Evolutionary conservation across 2,888 invertebrate genomes (phyloP).

Genomic region (Brachycybe producta): DNA sequence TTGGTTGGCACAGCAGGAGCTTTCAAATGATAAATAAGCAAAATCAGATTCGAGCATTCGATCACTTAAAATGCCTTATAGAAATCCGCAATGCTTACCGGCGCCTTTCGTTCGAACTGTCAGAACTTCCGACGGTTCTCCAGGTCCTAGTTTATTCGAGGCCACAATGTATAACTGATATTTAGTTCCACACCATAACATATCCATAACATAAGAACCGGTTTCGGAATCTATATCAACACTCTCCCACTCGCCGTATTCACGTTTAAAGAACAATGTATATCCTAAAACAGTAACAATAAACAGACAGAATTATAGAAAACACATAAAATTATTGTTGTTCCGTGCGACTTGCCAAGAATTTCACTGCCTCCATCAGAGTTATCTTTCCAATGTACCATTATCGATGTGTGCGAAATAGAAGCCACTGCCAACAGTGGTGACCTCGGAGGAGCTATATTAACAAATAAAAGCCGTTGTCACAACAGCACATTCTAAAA

Average conservation of each 20-base stretch:
- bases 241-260: conserved; percentile 87
- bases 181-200: conserved; percentile 78
- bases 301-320: background rate
- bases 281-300: conserved; percentile 49
- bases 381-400: conserved; percentile 12
- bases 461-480: background rate
- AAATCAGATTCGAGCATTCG: background rate
- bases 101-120: conserved; percentile 84
- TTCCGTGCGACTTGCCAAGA: background rate
- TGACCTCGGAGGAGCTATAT: conserved; percentile 10
- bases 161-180: conserved; percentile 88
- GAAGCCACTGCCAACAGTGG: conserved; percentile 1
- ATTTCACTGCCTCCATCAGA: conserved; percentile 2
- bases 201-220: conserved; percentile 53
- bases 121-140: conserved; percentile 75
- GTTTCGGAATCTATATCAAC: conserved; percentile 44
- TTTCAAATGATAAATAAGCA: background rate
- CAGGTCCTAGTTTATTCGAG: conserved; percentile 79
- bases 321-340: background rate
- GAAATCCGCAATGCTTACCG: conserved; percentile 38
- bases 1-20: conserved; percentile 77
- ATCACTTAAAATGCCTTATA: background rate
- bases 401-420: conserved; percentile 9
- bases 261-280: conserved; percentile 82
- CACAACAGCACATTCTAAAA: background rate